Evolutionary conservation across 2,888 invertebrate genomes (phyloP).

Genomic region (Drosophila histrio): DNA sequence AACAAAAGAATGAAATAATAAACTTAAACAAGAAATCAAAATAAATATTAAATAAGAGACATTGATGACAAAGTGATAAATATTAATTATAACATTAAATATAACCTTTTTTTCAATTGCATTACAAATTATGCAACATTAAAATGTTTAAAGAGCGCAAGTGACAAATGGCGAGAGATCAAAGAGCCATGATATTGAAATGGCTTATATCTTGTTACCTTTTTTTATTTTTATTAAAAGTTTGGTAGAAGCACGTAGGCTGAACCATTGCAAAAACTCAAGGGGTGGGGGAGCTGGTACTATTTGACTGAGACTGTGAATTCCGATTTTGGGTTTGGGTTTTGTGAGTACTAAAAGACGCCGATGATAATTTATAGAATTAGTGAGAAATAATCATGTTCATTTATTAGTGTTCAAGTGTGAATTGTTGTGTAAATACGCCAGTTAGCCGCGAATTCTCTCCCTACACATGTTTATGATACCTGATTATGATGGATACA

Average conservation of each 20-base stretch:
- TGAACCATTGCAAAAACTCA: slow-evolving; percentile 25
- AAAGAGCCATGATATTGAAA: slow-evolving; percentile 1
- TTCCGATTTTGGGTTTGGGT: slow-evolving; percentile 6
- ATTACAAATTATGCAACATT: slow-evolving; percentile 6
- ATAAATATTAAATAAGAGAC: not conserved
- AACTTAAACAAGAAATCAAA: not conserved
- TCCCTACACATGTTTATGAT: slow-evolving; percentile 18
- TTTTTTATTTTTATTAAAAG: not conserved
- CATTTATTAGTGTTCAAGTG: slow-evolving; percentile 74
- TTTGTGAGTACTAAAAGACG: slow-evolving; percentile 23
- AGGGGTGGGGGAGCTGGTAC: not conserved
- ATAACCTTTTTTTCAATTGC: not conserved
- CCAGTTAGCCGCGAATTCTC: slow-evolving; percentile 60
- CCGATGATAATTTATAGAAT: slow-evolving; percentile 73
- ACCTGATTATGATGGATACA: slow-evolving; percentile 27
- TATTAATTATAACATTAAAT: not conserved
- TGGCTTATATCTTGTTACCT: not conserved
- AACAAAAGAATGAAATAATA: not conserved
- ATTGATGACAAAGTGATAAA: not conserved
- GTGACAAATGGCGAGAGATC: not conserved
- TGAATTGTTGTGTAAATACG: slow-evolving; percentile 63
- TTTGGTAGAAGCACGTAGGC: slow-evolving; percentile 28
- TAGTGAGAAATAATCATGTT: slow-evolving; percentile 78
- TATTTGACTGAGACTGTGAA: not conserved
- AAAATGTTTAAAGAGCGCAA: not conserved